Conservation (phyloP, 35 echinoderm and acorn worm genomes). For the Chiridota heheva region DNA sequence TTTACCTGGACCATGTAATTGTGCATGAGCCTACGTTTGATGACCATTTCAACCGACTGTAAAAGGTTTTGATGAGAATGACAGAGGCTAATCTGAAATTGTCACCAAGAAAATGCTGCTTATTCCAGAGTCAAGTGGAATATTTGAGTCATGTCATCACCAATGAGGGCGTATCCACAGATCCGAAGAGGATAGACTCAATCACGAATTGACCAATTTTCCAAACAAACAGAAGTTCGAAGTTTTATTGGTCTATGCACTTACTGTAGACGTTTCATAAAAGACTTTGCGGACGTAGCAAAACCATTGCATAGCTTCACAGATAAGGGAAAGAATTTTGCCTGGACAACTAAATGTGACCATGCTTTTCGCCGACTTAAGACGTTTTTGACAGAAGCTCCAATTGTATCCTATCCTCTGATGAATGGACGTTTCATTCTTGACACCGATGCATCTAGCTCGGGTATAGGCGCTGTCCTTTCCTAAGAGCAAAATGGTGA, state of each 20-base stretch:
- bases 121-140: conserved; percentile 30
- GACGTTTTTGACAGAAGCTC: conserved; percentile 11
- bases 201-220: conserved; percentile 37
- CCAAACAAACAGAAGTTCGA: conserved; percentile 13
- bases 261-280: conserved; percentile 51
- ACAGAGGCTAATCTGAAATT: conserved; percentile 37
- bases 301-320: conserved; percentile 43
- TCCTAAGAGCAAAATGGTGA: conserved; percentile 29
- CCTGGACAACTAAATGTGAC: conserved; percentile 26
- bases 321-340: conserved; percentile 5
- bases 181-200: conserved; percentile 39
- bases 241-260: conserved; percentile 52
- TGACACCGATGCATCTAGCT: conserved; percentile 23
- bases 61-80: not conserved
- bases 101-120: conserved; percentile 51
- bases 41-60: not conserved
- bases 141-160: conserved; percentile 61
- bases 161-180: conserved; percentile 46
- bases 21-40: not conserved
- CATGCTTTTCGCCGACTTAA: conserved; percentile 29
- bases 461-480: conserved; percentile 36
- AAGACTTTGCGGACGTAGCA: conserved; percentile 32
- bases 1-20: conserved; percentile 15
- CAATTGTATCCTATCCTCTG: conserved; percentile 25
- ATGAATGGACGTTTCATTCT: not conserved